A percentile compares a stretch with the other conserved stretches of the same genome.
Evolutionary conservation across 2,888 invertebrate species (phyloP).

Genomic region (Polylopha cassiicola): DNA sequence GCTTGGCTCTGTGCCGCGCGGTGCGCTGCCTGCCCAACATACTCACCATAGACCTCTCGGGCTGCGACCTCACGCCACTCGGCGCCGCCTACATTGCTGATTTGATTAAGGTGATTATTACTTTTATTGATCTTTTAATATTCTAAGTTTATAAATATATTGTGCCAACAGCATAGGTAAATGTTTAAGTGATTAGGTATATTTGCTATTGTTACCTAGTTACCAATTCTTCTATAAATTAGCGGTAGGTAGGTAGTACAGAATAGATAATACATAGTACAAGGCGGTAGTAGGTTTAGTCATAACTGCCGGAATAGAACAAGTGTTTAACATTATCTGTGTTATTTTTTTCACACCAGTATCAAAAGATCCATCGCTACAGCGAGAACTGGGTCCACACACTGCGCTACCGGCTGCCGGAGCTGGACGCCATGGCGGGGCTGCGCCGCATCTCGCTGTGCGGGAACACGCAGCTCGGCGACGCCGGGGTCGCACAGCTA

Average conservation of each 20-base stretch:
- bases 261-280: too few relatives aligned
- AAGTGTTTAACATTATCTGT: constrained; percentile 3
- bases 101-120: constrained; percentile 81
- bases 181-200: too few relatives aligned
- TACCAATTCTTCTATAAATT: too few relatives aligned
- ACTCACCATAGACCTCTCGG: constrained; percentile 81
- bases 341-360: constrained; percentile 46
- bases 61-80: constrained; percentile 80
- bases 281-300: too few relatives aligned
- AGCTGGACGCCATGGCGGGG: constrained; percentile 84
- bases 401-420: constrained; percentile 84
- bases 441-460: constrained; percentile 83
- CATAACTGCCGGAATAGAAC: too few relatives aligned
- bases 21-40: constrained; percentile 82
- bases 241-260: too few relatives aligned
- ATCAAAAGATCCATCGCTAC: constrained; percentile 83
- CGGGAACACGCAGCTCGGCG: constrained; percentile 81
- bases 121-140: too few relatives aligned
- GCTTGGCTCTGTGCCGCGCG: constrained; percentile 82
- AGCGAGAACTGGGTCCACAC: constrained; percentile 90
- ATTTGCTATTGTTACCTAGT: too few relatives aligned
- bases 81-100: constrained; percentile 82
- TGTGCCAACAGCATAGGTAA: too few relatives aligned
- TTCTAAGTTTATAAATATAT: too few relatives aligned
- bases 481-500: constrained; percentile 78